Conservation (phyloP, 2,888 invertebrate genomes). For the Drosophila pegasa region DNA sequence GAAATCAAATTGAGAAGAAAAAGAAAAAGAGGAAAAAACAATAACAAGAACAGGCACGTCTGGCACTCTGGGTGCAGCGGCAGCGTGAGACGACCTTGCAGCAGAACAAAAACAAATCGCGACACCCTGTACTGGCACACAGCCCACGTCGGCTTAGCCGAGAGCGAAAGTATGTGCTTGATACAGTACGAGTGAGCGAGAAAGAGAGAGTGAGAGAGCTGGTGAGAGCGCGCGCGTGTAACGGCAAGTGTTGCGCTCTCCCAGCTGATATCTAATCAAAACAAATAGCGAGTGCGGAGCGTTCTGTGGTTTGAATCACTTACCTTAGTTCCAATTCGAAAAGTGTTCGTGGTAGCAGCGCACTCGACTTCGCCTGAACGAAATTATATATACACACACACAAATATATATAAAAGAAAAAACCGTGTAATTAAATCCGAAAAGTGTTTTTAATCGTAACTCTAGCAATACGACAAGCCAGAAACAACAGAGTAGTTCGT, state of each 20-base stretch:
- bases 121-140: conserved; percentile 19
- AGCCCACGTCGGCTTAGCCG: conserved; percentile 23
- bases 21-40: background rate
- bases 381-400: no score
- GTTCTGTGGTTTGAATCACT: conserved; percentile 64
- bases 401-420: background rate
- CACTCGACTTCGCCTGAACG: conserved; percentile 11
- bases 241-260: conserved; percentile 25
- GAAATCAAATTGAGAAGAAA: conserved; percentile 19
- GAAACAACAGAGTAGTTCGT: conserved; percentile 8
- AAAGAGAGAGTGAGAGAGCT: background rate
- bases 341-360: conserved; percentile 24
- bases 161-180: conserved; percentile 45
- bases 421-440: conserved; percentile 21
- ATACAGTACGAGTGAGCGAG: background rate
- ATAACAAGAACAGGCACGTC: conserved; percentile 29
- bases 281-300: conserved; percentile 65
- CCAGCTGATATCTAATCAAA: conserved; percentile 74
- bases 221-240: background rate
- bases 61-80: conserved; percentile 28
- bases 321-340: conserved; percentile 52
- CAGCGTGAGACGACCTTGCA: conserved; percentile 56
- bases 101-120: conserved; percentile 49
- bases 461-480: conserved; percentile 4
- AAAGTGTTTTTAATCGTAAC: conserved; percentile 29